Conservation (phyloP, 2,113 vertebrate species). For the Tor tambroides region DNA sequence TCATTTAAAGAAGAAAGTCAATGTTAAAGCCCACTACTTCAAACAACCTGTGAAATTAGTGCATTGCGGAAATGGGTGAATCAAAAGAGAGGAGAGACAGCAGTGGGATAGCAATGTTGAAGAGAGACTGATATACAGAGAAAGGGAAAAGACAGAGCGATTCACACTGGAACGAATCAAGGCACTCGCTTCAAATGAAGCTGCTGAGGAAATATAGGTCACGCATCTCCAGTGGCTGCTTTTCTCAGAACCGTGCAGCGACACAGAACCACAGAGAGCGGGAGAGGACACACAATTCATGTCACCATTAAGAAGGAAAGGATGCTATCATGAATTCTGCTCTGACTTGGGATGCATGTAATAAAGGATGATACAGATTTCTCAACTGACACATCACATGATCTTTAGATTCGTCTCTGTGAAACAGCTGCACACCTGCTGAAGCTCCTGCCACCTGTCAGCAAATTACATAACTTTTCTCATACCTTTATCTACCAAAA, state of each 20-base stretch:
- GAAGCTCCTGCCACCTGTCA: constrained; percentile 13
- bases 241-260: constrained; percentile 59
- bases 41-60: constrained; percentile 23
- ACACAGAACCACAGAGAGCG: constrained; percentile 22
- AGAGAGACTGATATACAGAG: constrained; percentile 45
- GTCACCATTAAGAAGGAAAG: neutral
- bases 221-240: constrained; percentile 75
- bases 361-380: neutral
- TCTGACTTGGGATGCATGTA: constrained; percentile 37
- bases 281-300: constrained; percentile 32
- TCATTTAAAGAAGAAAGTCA: neutral
- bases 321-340: constrained; percentile 5
- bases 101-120: constrained; percentile 18
- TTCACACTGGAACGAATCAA: constrained; percentile 39
- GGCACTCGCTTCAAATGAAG: constrained; percentile 55
- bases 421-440: neutral
- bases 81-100: neutral
- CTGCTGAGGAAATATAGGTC: constrained; percentile 75
- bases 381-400: neutral
- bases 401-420: neutral
- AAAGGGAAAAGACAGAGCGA: constrained; percentile 23
- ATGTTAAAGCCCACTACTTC: neutral
- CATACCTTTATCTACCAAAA: neutral
- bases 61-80: neutral
- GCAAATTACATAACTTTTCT: neutral